These are phyloP conservation scores for Labia minor DNA, from an alignment of 2,888 invertebrate species.

Conservation along the genomic window DNA sequence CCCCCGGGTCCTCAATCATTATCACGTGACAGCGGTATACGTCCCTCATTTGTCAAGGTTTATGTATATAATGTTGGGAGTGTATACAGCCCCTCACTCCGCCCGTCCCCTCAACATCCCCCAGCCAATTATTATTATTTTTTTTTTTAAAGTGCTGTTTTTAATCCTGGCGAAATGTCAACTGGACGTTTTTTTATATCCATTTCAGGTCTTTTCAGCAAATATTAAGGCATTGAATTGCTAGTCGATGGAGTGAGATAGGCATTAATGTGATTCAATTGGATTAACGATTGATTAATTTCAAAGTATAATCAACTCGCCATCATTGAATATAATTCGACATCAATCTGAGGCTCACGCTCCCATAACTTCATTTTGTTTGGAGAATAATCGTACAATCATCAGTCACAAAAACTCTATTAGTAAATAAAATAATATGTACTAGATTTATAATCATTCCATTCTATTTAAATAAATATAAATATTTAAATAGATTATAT, in stretches of 20 bases:
- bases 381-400: too few species aligned
- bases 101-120: neutral
- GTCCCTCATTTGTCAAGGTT: slow-evolving; percentile 26
- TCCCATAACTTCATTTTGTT: too few species aligned
- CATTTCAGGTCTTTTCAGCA: neutral
- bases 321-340: neutral
- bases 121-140: slow-evolving; percentile 23
- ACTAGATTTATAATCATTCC: too few species aligned
- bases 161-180: slow-evolving; percentile 25
- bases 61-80: slow-evolving; percentile 20
- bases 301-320: neutral
- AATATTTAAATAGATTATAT: too few species aligned
- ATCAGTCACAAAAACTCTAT: too few species aligned
- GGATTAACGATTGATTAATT: slow-evolving; percentile 13
- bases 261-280: slow-evolving; percentile 8
- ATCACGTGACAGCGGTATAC: slow-evolving; percentile 26
- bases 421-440: too few species aligned
- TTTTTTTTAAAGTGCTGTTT: slow-evolving; percentile 24
- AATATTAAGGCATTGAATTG: neutral
- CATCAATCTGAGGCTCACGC: too few species aligned
- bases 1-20: slow-evolving; percentile 26
- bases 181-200: slow-evolving; percentile 22
- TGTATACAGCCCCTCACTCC: slow-evolving; percentile 19
- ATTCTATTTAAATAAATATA: too few species aligned
- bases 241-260: neutral